Conservation (phyloP, 2,888 invertebrate genomes). For the Eilema sororculum region DNA sequence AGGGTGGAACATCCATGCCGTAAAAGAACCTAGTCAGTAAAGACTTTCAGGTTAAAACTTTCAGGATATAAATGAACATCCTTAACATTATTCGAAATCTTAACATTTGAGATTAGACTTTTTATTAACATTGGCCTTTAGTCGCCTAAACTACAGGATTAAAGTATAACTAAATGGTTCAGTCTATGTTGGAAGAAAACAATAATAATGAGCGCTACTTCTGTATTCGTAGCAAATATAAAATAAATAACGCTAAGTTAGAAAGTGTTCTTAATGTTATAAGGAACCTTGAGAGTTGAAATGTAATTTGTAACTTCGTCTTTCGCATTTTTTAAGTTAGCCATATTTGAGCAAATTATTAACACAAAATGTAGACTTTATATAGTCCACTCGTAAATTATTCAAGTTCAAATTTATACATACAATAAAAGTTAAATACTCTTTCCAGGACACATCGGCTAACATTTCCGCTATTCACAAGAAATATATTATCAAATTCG, state of each 20-base stretch:
- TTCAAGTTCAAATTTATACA: slow-evolving; percentile 25
- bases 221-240: neutral
- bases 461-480: slow-evolving; percentile 29
- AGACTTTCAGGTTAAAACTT: too few species aligned
- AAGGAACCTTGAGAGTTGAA: slow-evolving; percentile 49
- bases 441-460: slow-evolving; percentile 22
- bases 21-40: too few species aligned
- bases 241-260: neutral
- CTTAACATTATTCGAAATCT: neutral
- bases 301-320: slow-evolving; percentile 44
- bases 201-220: slow-evolving; percentile 2
- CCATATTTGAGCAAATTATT: slow-evolving; percentile 52
- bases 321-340: slow-evolving; percentile 41
- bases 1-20: too few species aligned
- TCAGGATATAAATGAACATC: too few species aligned
- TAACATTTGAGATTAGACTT: slow-evolving; percentile 8
- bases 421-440: slow-evolving; percentile 22
- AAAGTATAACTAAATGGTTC: slow-evolving; percentile 6
- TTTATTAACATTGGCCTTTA: neutral
- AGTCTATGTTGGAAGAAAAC: slow-evolving; percentile 24
- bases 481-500: slow-evolving; percentile 28
- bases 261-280: slow-evolving; percentile 33
- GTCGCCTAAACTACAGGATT: neutral
- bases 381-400: slow-evolving; percentile 6
- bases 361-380: slow-evolving; percentile 46